These are phyloP conservation scores for Agrypnus murinus DNA, from an alignment of 2,888 invertebrate species.

Conservation along the genomic window DNA sequence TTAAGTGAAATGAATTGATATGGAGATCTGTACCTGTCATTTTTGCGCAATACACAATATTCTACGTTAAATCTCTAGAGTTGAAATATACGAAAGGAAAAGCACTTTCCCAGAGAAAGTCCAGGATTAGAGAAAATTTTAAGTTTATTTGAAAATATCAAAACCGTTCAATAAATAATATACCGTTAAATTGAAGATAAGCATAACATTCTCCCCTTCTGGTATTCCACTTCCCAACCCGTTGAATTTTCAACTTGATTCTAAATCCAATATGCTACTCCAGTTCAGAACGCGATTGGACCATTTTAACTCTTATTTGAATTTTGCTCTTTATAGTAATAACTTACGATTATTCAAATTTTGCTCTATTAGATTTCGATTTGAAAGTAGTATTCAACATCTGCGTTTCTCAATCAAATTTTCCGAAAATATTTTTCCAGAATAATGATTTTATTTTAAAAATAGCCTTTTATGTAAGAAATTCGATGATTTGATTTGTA, in stretches of 20 bases:
- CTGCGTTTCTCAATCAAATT: conserved; percentile 38
- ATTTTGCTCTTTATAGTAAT: conserved; percentile 42
- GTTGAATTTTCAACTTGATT: conserved; percentile 42
- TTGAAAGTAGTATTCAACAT: conserved; percentile 38
- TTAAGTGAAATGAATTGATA: too few species aligned
- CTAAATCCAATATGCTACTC: conserved; percentile 48
- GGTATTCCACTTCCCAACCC: conserved; percentile 37
- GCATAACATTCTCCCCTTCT: conserved; percentile 26
- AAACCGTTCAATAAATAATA: conserved; percentile 8
- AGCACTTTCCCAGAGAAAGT: too few species aligned
- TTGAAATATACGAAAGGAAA: too few species aligned
- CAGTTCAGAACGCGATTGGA: conserved; percentile 40
- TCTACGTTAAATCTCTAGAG: too few species aligned
- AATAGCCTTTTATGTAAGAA: not conserved
- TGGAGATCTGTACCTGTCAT: too few species aligned
- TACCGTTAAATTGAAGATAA: not conserved
- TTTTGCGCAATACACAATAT: too few species aligned
- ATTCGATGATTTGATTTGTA: not conserved
- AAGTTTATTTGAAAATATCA: too few species aligned
- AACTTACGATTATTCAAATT: conserved; percentile 41
- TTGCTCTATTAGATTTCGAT: conserved; percentile 36
- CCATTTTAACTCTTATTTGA: conserved; percentile 44
- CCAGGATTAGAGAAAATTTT: too few species aligned
- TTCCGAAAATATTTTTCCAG: conserved; percentile 26
- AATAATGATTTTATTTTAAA: conserved; percentile 18